Evolutionary conservation across 2,113 vertebrate genomes (phyloP).

Genomic region (Irena cyanogastra): DNA sequence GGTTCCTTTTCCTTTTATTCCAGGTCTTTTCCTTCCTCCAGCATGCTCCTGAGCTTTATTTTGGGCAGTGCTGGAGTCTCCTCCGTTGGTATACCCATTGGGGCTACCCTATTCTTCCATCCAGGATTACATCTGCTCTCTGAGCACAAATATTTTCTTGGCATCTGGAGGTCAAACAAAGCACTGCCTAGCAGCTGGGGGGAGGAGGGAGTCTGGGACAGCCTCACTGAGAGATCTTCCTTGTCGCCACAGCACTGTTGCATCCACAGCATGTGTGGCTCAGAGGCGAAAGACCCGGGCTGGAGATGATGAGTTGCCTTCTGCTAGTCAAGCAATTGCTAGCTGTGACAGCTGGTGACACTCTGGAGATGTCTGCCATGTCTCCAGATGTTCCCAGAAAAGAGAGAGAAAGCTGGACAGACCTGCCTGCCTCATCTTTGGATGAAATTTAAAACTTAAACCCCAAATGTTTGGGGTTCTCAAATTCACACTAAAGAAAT

Average conservation of each 20-base stretch:
- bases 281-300: background rate
- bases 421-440: background rate
- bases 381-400: background rate
- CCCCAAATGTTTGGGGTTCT: background rate
- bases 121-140: constrained; percentile 19
- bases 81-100: background rate
- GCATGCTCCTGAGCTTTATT: background rate
- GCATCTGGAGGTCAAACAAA: constrained; percentile 51
- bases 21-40: background rate
- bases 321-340: background rate
- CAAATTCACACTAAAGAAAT: background rate
- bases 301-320: background rate
- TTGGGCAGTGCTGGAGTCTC: background rate
- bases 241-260: background rate
- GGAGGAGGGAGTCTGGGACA: background rate
- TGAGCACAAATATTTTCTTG: constrained; percentile 37
- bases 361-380: background rate
- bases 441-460: background rate
- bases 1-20: background rate
- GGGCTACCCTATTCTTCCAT: background rate
- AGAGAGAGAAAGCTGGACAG: background rate
- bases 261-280: background rate
- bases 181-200: background rate
- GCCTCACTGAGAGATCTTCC: background rate
- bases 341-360: background rate